These are phyloP conservation scores for Trichonephila clavipes DNA, from an alignment of 1,140 invertebrate genomes.

Conservation along the genomic window DNA sequence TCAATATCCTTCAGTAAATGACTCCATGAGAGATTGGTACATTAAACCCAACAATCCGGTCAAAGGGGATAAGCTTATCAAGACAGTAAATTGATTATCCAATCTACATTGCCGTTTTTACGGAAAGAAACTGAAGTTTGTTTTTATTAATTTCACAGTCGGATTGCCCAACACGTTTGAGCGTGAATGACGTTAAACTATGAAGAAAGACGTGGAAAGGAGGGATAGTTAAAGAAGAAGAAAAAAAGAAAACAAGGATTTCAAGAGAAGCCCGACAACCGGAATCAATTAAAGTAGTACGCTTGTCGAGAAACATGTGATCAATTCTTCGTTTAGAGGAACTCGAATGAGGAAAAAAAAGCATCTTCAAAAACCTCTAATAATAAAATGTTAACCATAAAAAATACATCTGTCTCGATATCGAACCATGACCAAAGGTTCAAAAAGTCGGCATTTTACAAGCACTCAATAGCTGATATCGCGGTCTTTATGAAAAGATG, in stretches of 20 bases:
- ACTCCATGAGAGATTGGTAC: too few species aligned
- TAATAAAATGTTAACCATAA: constrained; percentile 57
- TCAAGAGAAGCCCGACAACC: constrained; percentile 22
- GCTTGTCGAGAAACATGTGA: constrained; percentile 59
- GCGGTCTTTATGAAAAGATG: constrained; percentile 65
- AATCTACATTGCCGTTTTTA: background rate
- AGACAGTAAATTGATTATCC: background rate
- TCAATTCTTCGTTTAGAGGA: constrained; percentile 60
- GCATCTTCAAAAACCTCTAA: constrained; percentile 29
- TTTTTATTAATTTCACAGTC: constrained; percentile 11
- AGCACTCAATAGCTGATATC: constrained; percentile 50
- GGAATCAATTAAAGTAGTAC: constrained; percentile 66
- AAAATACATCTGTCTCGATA: constrained; percentile 70
- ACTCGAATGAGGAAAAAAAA: constrained; percentile 25
- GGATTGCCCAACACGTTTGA: background rate
- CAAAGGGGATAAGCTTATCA: background rate
- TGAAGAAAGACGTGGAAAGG: background rate
- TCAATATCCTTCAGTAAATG: too few species aligned
- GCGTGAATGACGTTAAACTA: background rate
- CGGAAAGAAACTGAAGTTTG: background rate
- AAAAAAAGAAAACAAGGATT: background rate
- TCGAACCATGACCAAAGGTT: constrained; percentile 60
- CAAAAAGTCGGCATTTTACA: constrained; percentile 69
- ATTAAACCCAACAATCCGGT: background rate
- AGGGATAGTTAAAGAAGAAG: background rate